Evolutionary conservation across 2,888 invertebrate genomes (phyloP), one percentile per base, ranked within the genome.

Genomic region (Heliconius charithonia): DNA sequence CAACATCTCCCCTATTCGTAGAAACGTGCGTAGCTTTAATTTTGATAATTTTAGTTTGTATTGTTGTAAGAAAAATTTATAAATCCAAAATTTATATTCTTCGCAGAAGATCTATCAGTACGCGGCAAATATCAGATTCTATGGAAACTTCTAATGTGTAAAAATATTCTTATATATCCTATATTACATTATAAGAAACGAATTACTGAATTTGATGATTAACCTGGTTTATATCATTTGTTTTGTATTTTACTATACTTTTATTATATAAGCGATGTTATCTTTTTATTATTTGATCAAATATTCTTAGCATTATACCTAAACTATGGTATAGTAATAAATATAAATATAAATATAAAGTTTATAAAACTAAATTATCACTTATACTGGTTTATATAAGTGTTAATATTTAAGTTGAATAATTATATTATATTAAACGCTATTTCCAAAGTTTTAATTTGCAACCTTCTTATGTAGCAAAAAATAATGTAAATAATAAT

Each of bases 111-210:
- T 87, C 89, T 19, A 69, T 86, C 2, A 89, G 89, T 79, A 89
- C 88, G 25, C 85, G 87, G 0, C 85, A 87, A 32, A 82, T 90
- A 62, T 84, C 88, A 0, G 86, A 84, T 29, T 84, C 86, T 7
- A 89, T 89, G 85, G 89, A 88, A 51, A 85, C 84, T 76, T 89
- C 89, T 3, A 80, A 83, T 74, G 82, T 89, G 74, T 89, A 84
- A 76, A 71, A 78, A 27, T 62, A 37, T 51, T 59, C 22, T n/a
- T n/a, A 59, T 9, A 9, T n/a, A n/a, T n/a, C n/a, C 10, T n/a
- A 59, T n/a, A 59, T 59, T 66, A 10, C n/a, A 25, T 13, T 62
- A 62, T 25, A 59, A n/a, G 12, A 59, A 22, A 22, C 56, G 3
- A 59, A 3, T 59, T n/a, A n/a, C 3, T n/a, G 10, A 62, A 62